These are phyloP conservation scores for Phylloscopus trochilus DNA, from an alignment of 2,113 vertebrate genomes.

Conservation along the genomic window DNA sequence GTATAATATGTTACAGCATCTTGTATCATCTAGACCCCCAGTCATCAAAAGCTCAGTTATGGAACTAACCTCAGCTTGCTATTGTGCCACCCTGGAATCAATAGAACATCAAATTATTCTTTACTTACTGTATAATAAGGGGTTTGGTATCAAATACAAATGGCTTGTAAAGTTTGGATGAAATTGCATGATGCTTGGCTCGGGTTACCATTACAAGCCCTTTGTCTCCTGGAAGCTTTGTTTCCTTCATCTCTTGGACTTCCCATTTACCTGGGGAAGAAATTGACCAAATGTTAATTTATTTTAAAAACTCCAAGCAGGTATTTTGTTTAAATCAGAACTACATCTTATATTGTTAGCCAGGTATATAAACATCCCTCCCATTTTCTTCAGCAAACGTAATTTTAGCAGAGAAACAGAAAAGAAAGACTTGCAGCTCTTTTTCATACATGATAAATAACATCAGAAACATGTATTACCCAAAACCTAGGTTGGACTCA, in stretches of 20 bases:
- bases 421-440: not conserved
- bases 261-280: slow-evolving; percentile 87
- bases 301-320: not conserved
- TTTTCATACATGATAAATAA: not conserved
- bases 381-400: not conserved
- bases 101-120: not conserved
- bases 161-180: slow-evolving; percentile 85
- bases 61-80: not conserved
- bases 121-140: slow-evolving; percentile 93
- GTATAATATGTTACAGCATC: not conserved
- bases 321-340: not conserved
- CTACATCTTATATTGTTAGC: not conserved
- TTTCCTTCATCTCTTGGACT: slow-evolving; percentile 93
- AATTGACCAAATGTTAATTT: not conserved
- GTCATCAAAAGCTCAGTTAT: not conserved
- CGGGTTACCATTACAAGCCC: slow-evolving; percentile 90
- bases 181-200: slow-evolving; percentile 97
- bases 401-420: not conserved
- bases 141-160: slow-evolving; percentile 90
- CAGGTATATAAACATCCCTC: not conserved
- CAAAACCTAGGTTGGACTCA: slow-evolving; percentile 60
- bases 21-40: not conserved
- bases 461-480: not conserved
- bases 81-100: not conserved
- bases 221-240: slow-evolving; percentile 91